Conservation (phyloP, 2,113 vertebrate species). For the Gopherus flavomarginatus region DNA sequence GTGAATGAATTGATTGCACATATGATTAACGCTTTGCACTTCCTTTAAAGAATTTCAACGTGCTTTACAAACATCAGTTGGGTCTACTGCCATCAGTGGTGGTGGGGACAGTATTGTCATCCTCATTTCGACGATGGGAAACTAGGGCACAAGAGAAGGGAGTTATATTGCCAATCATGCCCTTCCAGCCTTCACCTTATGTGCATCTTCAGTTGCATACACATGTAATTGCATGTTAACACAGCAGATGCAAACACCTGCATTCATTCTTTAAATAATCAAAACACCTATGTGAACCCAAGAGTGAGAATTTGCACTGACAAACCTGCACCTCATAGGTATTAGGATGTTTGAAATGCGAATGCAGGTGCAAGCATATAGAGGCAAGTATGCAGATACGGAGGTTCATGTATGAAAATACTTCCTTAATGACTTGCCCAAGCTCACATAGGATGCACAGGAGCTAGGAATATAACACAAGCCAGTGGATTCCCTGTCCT, state of each 20-base stretch:
- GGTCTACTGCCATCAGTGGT: neutral
- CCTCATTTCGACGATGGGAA: neutral
- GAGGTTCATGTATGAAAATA: neutral
- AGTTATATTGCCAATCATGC: neutral
- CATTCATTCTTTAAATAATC: neutral
- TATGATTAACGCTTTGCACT: neutral
- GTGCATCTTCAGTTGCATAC: neutral
- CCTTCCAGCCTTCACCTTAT: neutral
- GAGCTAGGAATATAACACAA: neutral
- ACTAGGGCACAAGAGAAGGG: neutral
- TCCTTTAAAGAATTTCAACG: neutral
- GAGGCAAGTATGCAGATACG: neutral
- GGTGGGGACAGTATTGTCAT: neutral
- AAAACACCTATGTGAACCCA: neutral
- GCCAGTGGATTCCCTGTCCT: no score
- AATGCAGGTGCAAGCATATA: neutral
- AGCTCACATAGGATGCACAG: neutral
- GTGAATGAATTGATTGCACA: neutral
- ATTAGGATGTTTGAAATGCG: conserved; percentile 28
- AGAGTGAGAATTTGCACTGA: conserved; percentile 18
- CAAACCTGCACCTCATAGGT: neutral
- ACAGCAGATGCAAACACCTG: conserved; percentile 43
- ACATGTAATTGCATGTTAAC: conserved; percentile 6
- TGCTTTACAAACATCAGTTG: neutral
- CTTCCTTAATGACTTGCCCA: neutral